Base-by-base conservation (phyloP, 2,797 vertebrate species). In the Enoplosus armatus region DNA sequence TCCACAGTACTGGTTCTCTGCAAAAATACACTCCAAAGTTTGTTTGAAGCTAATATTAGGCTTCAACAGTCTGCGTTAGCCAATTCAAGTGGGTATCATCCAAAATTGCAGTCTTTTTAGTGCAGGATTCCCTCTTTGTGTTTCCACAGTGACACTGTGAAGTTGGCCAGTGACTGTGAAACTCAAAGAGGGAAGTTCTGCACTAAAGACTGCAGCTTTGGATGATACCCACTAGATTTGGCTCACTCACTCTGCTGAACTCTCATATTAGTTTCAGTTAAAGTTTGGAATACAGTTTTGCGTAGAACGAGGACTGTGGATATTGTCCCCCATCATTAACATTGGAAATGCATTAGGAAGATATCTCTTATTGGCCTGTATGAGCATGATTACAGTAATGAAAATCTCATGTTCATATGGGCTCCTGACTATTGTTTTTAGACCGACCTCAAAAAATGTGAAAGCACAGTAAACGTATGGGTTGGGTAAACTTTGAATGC, bases 31-130 rank as follows among this genome's bases (percentile, higher is more conserved):
- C 69, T 59, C 16, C 48, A 66, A 20, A 54, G 31, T 59, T 60
- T 53, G 68, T 77, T 70, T 75, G 69, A 69, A 73, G 58, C 37
- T 51, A 53, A 70, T 72, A 62, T 77, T 41, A 58, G 41, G 31
- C 53, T 39, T 62, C 50, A 56, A 18, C 58, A 60, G 27, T 45
- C 39, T 39, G 51, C 43, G 61, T 73, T 29, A 56, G 81, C 79
- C 69, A 73, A 65, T 77, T 62, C 39, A 24, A 65, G 35, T 62
- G 64, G 68, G 31, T 56, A 43, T 60, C 69, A 50, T 80, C 77
- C 63, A 74, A 71, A 60, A 62, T 68, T 48, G 11, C 61, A 22
- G 45, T 45, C 45, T 64, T 63, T 69, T 48, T 33, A 51, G n/a
- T 55, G 22, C 37, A 68, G n/a, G 51, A 62, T 45, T 47, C 3